phyloP scores from a whole-genome alignment of 1,140 invertebrate genomes.

The Hirudo medicinalis region DNA sequence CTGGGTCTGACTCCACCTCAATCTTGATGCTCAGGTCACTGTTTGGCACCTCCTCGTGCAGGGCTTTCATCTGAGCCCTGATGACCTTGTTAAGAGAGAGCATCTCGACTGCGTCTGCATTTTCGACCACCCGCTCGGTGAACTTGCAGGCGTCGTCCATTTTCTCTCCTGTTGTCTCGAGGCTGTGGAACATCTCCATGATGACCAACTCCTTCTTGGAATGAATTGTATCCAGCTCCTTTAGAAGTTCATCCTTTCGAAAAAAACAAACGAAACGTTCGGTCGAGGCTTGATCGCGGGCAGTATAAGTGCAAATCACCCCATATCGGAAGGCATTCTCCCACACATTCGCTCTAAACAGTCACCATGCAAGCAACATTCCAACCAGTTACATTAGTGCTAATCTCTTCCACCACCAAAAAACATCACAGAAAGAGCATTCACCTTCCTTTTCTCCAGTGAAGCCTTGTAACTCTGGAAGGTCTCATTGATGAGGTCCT shows the following conservation, averaged over 20 bases:
- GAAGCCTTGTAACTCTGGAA: conserved; percentile 64
- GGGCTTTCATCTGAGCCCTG: conserved; percentile 55
- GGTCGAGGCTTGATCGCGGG: not conserved
- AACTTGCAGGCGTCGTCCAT: conserved; percentile 73
- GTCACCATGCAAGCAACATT: not conserved
- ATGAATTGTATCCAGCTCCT: conserved; percentile 64
- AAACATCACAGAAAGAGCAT: too few relatives aligned
- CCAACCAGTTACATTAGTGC: too few relatives aligned
- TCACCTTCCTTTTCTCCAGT: conserved; percentile 56
- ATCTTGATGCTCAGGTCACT: conserved; percentile 60
- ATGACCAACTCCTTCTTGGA: conserved; percentile 68
- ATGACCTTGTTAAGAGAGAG: conserved; percentile 64
- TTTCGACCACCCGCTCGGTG: conserved; percentile 58
- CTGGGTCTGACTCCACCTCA: conserved; percentile 65
- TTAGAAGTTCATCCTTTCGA: conserved; percentile 52
- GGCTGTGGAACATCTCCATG: conserved; percentile 66
- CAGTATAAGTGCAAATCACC: not conserved
- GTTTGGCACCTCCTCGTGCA: conserved; percentile 65
- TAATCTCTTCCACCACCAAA: too few relatives aligned
- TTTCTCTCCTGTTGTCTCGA: conserved; percentile 63
- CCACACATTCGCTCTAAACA: not conserved
- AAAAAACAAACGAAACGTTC: conserved; percentile 10
- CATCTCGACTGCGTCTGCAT: conserved; percentile 49
- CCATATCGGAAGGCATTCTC: not conserved
- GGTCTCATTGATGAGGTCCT: conserved; percentile 66